phyloP scores from a whole-genome alignment of 2,797 vertebrate genomes.

The Xenentodon cancila region DNA sequence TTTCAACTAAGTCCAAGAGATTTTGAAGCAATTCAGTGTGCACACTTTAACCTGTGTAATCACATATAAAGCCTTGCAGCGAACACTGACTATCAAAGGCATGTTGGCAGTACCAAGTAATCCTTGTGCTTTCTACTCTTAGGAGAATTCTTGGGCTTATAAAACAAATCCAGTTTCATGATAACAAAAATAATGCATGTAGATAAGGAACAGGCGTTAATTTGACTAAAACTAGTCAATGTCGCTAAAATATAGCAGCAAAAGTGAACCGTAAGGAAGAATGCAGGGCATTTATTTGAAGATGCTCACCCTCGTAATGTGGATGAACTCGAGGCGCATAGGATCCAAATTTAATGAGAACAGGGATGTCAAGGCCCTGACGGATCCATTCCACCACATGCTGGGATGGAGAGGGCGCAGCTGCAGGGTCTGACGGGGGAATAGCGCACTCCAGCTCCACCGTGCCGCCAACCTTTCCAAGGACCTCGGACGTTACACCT shows the following conservation, averaged over 20 bases:
- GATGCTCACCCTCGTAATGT: constrained; percentile 87
- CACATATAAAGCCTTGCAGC: too few species aligned
- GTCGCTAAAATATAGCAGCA: not conserved
- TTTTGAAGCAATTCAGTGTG: too few species aligned
- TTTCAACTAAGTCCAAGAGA: too few species aligned
- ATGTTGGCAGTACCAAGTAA: too few species aligned
- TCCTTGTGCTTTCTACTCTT: too few species aligned
- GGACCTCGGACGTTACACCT: constrained; percentile 71
- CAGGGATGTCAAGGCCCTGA: constrained; percentile 88
- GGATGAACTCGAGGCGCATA: constrained; percentile 89
- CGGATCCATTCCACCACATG: constrained; percentile 96
- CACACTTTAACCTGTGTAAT: too few species aligned
- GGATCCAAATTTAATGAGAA: constrained; percentile 93
- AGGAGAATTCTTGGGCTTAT: too few species aligned
- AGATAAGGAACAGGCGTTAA: not conserved
- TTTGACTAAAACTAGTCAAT: not conserved
- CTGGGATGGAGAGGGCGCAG: constrained; percentile 63
- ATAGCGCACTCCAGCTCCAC: constrained; percentile 86
- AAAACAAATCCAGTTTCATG: too few species aligned
- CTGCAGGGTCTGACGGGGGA: constrained; percentile 24
- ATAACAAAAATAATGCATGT: too few species aligned
- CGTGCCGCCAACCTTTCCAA: constrained; percentile 80
- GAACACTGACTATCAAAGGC: too few species aligned
- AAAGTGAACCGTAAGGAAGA: not conserved
- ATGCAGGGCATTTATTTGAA: not conserved